Percentiles rank a stretch among this genome's conserved stretches.
These are phyloP conservation scores for Syngnathoides biaculeatus DNA, from an alignment of 2,113 vertebrate species.

Conservation along the genomic window DNA sequence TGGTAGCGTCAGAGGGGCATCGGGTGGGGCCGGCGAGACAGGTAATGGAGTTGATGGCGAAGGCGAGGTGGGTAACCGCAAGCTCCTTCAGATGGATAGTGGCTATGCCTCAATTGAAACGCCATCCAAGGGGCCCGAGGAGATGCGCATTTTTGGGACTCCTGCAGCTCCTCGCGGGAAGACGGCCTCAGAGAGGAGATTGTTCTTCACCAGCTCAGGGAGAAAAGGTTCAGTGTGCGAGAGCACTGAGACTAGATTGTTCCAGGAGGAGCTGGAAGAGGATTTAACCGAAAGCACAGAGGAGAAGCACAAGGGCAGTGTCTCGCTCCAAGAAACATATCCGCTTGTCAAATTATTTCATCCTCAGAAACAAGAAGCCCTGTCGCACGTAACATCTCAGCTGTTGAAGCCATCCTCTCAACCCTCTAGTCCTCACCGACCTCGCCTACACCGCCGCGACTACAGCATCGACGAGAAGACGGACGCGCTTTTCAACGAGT, in stretches of 20 bases:
- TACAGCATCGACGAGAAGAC: constrained; percentile 98
- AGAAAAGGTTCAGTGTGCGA: constrained; percentile 86
- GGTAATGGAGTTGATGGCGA: constrained; percentile 60
- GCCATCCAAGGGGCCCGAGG: constrained; percentile 79
- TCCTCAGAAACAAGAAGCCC: constrained; percentile 46
- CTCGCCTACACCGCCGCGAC: constrained; percentile 79
- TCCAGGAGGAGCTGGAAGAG: constrained; percentile 74
- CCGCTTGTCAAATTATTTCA: constrained; percentile 33
- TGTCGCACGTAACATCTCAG: constrained; percentile 36
- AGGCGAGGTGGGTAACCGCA: constrained; percentile 78
- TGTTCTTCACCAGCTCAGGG: constrained; percentile 84
- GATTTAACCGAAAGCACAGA: constrained; percentile 51
- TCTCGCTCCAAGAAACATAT: constrained; percentile 40
- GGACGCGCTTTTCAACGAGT: constrained; percentile 92
- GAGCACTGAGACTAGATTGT: constrained; percentile 76
- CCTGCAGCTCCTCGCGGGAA: constrained; percentile 71
- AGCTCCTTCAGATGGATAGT: constrained; percentile 97
- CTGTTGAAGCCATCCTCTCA: constrained; percentile 30
- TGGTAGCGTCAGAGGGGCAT: constrained; percentile 29
- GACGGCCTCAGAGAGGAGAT: constrained; percentile 82
- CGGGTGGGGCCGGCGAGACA: constrained; percentile 43
- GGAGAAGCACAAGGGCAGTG: constrained; percentile 40
- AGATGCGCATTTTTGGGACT: constrained; percentile 72
- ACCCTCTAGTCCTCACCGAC: constrained; percentile 44
- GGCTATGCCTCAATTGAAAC: constrained; percentile 96